phyloP scores from a whole-genome alignment of 2,888 invertebrate genomes.

The Volucella inanis region DNA sequence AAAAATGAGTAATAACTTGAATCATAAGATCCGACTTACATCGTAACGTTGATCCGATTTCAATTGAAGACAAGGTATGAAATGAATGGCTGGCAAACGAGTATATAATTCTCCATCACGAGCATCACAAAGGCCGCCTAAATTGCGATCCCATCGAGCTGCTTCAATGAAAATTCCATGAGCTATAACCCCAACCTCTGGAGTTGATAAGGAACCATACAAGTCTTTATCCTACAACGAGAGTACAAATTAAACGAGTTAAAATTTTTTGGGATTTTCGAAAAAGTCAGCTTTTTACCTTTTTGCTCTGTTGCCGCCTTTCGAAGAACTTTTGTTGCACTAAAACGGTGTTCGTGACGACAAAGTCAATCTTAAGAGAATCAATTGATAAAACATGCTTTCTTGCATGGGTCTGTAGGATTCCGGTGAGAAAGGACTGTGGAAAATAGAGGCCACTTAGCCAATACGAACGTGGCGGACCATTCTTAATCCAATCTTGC shows the following conservation, averaged over 20 bases:
- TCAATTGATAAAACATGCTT: conserved; percentile 94
- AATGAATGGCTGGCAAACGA: conserved; percentile 80
- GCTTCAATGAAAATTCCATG: conserved; percentile 95
- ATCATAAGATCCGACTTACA: conserved; percentile 33
- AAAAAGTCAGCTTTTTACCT: conserved; percentile 76
- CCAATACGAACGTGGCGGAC: conserved; percentile 93
- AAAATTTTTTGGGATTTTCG: too few relatives aligned
- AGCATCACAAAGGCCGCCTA: conserved; percentile 89
- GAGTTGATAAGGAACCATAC: conserved; percentile 85
- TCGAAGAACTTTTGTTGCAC: conserved; percentile 88
- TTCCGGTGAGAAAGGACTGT: conserved; percentile 95
- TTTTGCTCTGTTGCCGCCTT: conserved; percentile 79
- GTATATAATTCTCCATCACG: conserved; percentile 83
- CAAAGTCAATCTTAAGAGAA: conserved; percentile 91
- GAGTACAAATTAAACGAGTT: too few relatives aligned
- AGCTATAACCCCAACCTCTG: conserved; percentile 88
- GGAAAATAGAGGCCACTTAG: conserved; percentile 97
- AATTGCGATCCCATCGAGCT: conserved; percentile 90
- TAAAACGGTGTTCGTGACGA: conserved; percentile 85
- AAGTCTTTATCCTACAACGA: conserved; percentile 80
- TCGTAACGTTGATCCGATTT: conserved; percentile 78
- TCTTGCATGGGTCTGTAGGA: conserved; percentile 94
- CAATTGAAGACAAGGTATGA: conserved; percentile 80
- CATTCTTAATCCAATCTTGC: conserved; percentile 88
- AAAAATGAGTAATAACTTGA: conserved; percentile 85